Base-by-base conservation (phyloP, 1,140 invertebrate species). In the Drosophila fuyamai region DNA sequence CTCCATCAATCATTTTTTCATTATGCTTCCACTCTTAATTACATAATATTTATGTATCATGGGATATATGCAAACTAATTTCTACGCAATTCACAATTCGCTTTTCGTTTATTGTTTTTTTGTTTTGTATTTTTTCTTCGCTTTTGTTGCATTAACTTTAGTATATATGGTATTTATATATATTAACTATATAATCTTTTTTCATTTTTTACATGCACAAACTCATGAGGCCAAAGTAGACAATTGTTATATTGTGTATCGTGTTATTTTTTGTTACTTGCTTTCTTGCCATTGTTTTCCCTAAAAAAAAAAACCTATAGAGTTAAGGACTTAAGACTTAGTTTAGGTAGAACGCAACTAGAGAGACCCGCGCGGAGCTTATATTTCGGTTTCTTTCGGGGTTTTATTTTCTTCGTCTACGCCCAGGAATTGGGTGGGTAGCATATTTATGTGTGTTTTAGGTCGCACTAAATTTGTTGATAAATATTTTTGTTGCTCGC, bases 121-220 rank as follows among this genome's bases (percentile, higher is more conserved):
- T 44, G 12, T 32, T 10, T 40, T 4, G 4, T 51, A 14, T 14
- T 61, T 18, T 13, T 50, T 35, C 16, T 10, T 51, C 0, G 50
- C 18, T 56, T 18, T n/a, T 48, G n/a, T 54, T 65, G 74, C 54
- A 74, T 61, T 71, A 63, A 72, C 41, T 59, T 36, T 76, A 67
- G 47, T 53, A 55, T 58, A 47, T 65, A 40, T 76, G 27, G 14
- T 43, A 54, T 70, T 75, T 53, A 60, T 70, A 60, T 83, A 44
- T 76, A 76, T 81, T 78, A 78, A 43, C 50, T 81, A 60, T 48
- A 63, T 65, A 74, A 65, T 56, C 32, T 40, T 66, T 77, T 79
- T 83, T 80, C 43, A 66, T 86, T 86, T 81, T 88, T 86, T 79
- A 85, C 82, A 85, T 86, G 82, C 82, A 86, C 81, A 86, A 81